Percentiles rank a stretch among this genome's conserved stretches.
Conservation (phyloP, 2,888 invertebrate genomes). For the Lepidocyrtoides sp. region DNA sequence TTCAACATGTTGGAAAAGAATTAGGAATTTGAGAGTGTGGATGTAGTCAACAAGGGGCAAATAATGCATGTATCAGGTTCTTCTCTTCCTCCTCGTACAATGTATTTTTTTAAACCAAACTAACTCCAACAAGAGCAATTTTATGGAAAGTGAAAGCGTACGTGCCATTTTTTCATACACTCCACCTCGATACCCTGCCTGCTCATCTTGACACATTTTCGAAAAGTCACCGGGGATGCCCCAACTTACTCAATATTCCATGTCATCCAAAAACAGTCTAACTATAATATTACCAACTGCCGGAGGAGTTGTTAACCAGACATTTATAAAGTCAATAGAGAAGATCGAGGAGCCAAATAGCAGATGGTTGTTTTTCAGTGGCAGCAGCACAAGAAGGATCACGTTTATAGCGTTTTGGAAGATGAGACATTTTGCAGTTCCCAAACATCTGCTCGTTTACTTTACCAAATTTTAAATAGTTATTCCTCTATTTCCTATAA, state of each 20-base stretch:
- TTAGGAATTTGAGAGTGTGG: no score
- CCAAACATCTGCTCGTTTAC: slow-evolving; percentile 53
- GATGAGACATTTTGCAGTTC: slow-evolving; percentile 52
- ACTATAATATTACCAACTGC: slow-evolving; percentile 58
- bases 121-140: background rate
- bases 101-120: no score
- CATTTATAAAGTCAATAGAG: slow-evolving; percentile 54
- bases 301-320: slow-evolving; percentile 64
- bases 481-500: background rate
- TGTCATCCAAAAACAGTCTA: slow-evolving; percentile 40
- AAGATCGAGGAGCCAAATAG: slow-evolving; percentile 45
- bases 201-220: slow-evolving; percentile 64
- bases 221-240: slow-evolving; percentile 41
- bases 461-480: slow-evolving; percentile 32
- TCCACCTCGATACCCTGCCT: background rate
- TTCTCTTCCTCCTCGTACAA: no score
- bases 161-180: slow-evolving; percentile 26
- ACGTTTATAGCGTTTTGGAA: slow-evolving; percentile 27
- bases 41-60: no score
- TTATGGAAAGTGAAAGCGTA: slow-evolving; percentile 5
- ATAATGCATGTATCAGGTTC: no score
- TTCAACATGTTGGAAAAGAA: no score
- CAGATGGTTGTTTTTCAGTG: slow-evolving; percentile 35
- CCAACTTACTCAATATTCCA: slow-evolving; percentile 49
- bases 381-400: background rate